Base-by-base conservation (phyloP, 2,797 vertebrate species). In the Pangasius krempfi region DNA sequence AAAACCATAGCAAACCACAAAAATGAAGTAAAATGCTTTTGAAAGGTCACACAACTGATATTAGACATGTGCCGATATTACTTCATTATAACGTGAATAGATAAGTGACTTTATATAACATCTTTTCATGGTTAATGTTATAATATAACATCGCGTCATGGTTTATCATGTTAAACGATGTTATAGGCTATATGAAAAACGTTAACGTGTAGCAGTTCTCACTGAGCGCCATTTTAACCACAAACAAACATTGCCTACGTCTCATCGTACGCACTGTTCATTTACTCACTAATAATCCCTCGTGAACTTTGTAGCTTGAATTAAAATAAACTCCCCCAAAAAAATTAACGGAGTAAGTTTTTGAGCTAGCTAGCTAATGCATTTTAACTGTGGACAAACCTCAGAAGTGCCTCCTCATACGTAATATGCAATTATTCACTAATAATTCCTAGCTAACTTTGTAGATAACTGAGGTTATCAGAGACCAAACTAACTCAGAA, bases 1-100 rank as follows among this genome's bases (percentile, higher is more conserved):
- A 40, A 64, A 62, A 66, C n/a, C 18, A 50, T 83, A 82, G n/a
- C 60, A 47, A 89, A 80, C 64, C 85, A 79, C 52, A 79, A 33
- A 66, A 50, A 25, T 13, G 25, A 40, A 9, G 27, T 10, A 20
- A 50, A 60, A 62, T 10, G 1, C 6, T 85, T 70, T 2, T 52
- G 40, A 30, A 66, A 75, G 40, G 70, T 33, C 78, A 56, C 16
- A 22, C 7, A 40, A 25, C 20, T 14, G 10, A 40, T 40, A 27
- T 64, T n/a, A 64, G 58, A 47, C 80, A 64, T 83, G 58, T 64
- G 80, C 58, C 37, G 40, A 83, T 64, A 16, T 27, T 40, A 44
- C 12, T 0, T 18, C 8, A 25, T 33, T 5, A 44, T 62, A 62
- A 82, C 18, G 20, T 30, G 56, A 12, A 62, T 1, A 1, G 12